These are phyloP conservation scores for Sinopyrophorus schimmeli DNA, from an alignment of 2,888 invertebrate genomes.

Conservation along the genomic window DNA sequence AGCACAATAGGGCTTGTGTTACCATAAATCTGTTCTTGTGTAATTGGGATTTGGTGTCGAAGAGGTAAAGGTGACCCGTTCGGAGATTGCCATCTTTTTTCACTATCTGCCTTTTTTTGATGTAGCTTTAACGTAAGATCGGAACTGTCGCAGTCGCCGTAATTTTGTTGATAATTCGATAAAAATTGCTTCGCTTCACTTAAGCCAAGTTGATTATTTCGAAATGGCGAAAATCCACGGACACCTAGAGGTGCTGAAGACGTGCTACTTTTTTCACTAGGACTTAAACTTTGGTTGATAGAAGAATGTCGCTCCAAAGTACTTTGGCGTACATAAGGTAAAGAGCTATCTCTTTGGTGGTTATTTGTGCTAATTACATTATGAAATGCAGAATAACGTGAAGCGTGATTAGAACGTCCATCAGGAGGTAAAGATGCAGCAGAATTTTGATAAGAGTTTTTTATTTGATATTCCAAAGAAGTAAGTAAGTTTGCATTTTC, in stretches of 20 bases:
- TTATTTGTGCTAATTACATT: constrained; percentile 27
- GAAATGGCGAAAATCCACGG: constrained; percentile 48
- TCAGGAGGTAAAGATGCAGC: constrained; percentile 40
- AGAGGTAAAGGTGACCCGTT: constrained; percentile 53
- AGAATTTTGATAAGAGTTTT: constrained; percentile 33
- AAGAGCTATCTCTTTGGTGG: constrained; percentile 42
- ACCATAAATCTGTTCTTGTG: constrained; percentile 56
- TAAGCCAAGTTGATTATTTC: constrained; percentile 41
- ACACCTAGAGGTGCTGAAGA: constrained; percentile 33
- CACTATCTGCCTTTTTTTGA: constrained; percentile 42
- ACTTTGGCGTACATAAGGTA: constrained; percentile 42
- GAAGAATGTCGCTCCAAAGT: constrained; percentile 29
- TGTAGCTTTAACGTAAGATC: constrained; percentile 37
- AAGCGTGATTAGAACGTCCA: constrained; percentile 41
- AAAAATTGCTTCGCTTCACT: constrained; percentile 12
- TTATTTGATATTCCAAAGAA: constrained; percentile 27
- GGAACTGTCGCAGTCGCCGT: constrained; percentile 11
- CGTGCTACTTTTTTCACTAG: constrained; percentile 29
- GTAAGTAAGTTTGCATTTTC: constrained; percentile 24
- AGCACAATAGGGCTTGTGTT: constrained; percentile 79
- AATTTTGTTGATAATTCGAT: constrained; percentile 9
- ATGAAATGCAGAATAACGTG: constrained; percentile 48
- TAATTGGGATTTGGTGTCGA: constrained; percentile 46
- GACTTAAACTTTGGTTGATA: constrained; percentile 33
- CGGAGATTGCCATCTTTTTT: constrained; percentile 50